Evolutionary conservation across 2,888 invertebrate genomes (phyloP), one percentile per base, ranked within the genome.

Genomic region (Lissocephala sabroskyi): DNA sequence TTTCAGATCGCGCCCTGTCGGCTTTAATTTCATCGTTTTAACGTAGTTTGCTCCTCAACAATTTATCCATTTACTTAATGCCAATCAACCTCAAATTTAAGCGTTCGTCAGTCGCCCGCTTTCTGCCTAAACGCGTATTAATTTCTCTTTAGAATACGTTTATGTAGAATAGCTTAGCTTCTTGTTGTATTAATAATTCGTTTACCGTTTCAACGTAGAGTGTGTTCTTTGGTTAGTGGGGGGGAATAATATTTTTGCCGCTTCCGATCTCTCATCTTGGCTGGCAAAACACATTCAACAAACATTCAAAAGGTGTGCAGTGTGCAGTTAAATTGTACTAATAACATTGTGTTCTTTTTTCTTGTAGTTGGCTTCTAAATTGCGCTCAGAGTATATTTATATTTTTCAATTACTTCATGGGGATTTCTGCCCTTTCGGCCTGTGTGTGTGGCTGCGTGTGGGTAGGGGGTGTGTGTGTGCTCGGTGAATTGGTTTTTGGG

Each of bases 1-100:
- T 75, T 49, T n/a, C 57, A 65, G 62, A 75, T 81, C 79, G 80
- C 81, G 79, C 79, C 79, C 82, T 82, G 82, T 79, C 79, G 79
- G 79, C 82, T 65, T 52, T 42, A 60, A 68, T 78, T 77, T 79
- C 75, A 76, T 79, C 28, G 26, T 70, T 43, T 67, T 65, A 65
- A 70, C 66, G 49, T 58, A 42, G 53, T 63, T 67, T 73, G 56
- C 52, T 47, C 41, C 48, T 45, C 19, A 9, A n/a, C n/a, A n/a
- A n/a, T n/a, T n/a, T n/a, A n/a, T n/a, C n/a, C n/a, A n/a, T n/a
- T n/a, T 65, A 63, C 76, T 74, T 68, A 79, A 82, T 82, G 80
- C 82, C 80, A 80, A 82, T 80, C 79, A 80, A 80, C 81, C 82
- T 79, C 68, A 73, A 73, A 66, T 64, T 64, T 76, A 64, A 68